phyloP scores from a whole-genome alignment of 2,888 invertebrate species.

The Cephus spinipes region DNA sequence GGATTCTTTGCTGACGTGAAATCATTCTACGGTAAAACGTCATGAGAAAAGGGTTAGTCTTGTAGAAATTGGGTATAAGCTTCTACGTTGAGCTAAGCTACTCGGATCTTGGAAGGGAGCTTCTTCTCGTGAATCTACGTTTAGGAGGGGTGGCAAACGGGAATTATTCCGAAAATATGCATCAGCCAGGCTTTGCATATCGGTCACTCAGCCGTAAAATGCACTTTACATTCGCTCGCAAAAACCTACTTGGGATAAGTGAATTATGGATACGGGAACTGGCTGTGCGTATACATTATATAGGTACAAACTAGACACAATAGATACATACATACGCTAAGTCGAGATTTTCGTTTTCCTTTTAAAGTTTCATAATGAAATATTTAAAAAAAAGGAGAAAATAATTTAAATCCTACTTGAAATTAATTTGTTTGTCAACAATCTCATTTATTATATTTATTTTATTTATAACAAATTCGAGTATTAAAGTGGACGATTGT shows the following conservation, averaged over 20 bases:
- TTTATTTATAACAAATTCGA: no score
- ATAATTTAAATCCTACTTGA: no score
- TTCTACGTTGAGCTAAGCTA: slow-evolving; percentile 32
- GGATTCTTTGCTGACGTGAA: background rate
- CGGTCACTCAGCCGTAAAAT: slow-evolving; percentile 36
- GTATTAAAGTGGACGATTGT: no score
- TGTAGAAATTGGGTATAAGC: slow-evolving; percentile 24
- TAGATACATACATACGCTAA: no score
- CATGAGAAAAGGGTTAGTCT: slow-evolving; percentile 21
- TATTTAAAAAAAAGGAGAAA: no score
- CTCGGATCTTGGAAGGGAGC: slow-evolving; percentile 34
- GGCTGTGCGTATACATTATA: no score
- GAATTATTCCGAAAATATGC: slow-evolving; percentile 42
- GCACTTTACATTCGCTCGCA: slow-evolving; percentile 24
- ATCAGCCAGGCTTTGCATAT: slow-evolving; percentile 36
- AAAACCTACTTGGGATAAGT: slow-evolving; percentile 19
- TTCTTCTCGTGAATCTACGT: background rate
- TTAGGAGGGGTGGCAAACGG: slow-evolving; percentile 12
- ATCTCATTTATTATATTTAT: no score
- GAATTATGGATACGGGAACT: slow-evolving; percentile 18
- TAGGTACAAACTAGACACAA: no score
- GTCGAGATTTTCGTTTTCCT: no score
- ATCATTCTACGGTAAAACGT: no score
- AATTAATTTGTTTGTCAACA: no score
- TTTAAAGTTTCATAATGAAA: no score